phyloP scores from a whole-genome alignment of 92 coral and sea anemone species.

The Siderastrea radians region DNA sequence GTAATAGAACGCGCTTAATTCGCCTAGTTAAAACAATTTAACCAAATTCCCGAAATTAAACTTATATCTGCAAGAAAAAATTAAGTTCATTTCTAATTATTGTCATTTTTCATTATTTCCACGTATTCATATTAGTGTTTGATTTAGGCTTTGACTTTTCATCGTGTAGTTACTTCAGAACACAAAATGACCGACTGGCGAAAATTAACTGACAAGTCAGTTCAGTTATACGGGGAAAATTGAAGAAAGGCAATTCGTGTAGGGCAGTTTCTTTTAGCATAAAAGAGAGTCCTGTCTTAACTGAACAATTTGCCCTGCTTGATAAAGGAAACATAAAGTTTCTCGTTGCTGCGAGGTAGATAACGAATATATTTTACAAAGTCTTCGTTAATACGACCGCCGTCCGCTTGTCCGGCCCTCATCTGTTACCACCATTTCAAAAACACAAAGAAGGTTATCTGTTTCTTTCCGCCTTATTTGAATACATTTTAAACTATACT shows the following conservation, averaged over 20 bases:
- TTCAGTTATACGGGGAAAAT: not conserved
- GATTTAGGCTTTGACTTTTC: not conserved
- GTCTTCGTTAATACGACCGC: not conserved
- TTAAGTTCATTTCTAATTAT: conserved; percentile 17
- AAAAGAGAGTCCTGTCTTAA: too few relatives aligned
- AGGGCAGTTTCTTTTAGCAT: too few relatives aligned
- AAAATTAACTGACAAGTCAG: not conserved
- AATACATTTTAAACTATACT: conserved; percentile 22
- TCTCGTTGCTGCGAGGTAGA: conserved; percentile 2
- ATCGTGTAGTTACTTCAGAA: not conserved
- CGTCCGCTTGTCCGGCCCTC: conserved; percentile 14
- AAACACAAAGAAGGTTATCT: conserved; percentile 30
- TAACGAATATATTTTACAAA: conserved; percentile 8
- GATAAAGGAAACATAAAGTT: not conserved
- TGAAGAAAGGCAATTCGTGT: too few relatives aligned
- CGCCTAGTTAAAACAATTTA: not conserved
- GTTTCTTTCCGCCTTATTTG: conserved; percentile 36
- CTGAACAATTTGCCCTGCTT: not conserved
- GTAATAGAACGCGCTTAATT: not conserved
- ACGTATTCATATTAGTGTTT: not conserved
- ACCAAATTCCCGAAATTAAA: not conserved
- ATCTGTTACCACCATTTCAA: not conserved
- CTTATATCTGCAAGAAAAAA: not conserved
- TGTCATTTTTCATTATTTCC: conserved; percentile 3
- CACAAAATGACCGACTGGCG: not conserved